Base-by-base conservation (phyloP, 2,113 vertebrate species). In the Helogale parvula region DNA sequence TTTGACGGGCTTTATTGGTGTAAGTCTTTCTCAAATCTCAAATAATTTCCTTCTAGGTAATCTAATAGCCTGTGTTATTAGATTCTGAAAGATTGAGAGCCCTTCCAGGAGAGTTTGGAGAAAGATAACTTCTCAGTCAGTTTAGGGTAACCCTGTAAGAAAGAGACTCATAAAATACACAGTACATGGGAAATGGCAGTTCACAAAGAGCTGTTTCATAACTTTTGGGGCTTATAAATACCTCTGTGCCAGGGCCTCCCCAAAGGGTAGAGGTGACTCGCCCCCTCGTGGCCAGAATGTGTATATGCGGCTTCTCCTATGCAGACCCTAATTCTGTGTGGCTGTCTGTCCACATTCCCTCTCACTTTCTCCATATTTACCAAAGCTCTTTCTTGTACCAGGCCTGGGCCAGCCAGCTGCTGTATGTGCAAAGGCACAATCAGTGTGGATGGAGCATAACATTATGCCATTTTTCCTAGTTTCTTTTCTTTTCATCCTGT, bases 81-180 rank as follows among this genome's bases (percentile, higher is more conserved):
- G 96, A 97, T 94, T 94, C 31, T 86, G 77, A 88, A 96, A 52
- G 71, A 92, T 71, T 92, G 52, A 95, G 69, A 95, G 66, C 31
- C 84, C n/a, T 97, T 96, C 82, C 83, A 90, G 92, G 54, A 97
- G 80, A 52, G 65, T 88, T 90, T 96, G 94, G 74, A 97, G 83
- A 92, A 95, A 96, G 54, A 92, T 89, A 81, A 60, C 97, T 96
- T 91, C 87, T 94, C 10, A 4, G 77, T 54, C 74, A 79, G 21
- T 79, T 84, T 84, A 65, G 69, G 54, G 47, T 76, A 72, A 72
- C 74, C 88, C 84, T 72, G 38, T 79, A 87, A 80, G 80, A 96
- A 74, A 89, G 9, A 87, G 72, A 17, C 41, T 95, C 29, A 79
- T 63, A 84, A 96, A 95, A 96, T 45, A 76, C 13, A 19, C 13